These are phyloP conservation scores for Silurus lanzhouensis DNA, from an alignment of 2,797 vertebrate genomes.

Conservation along the genomic window DNA sequence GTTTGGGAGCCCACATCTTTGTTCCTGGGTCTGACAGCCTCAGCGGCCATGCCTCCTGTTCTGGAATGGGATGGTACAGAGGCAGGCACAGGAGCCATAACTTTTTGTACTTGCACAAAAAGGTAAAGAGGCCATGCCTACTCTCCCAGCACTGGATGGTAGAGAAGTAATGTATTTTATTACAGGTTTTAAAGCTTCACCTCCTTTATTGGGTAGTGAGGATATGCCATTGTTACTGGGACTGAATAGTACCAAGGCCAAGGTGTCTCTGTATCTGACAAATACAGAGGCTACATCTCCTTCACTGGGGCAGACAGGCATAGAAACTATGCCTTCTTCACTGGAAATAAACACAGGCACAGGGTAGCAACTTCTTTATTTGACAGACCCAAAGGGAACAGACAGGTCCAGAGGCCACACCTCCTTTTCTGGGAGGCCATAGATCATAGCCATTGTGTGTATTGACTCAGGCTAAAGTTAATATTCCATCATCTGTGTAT, in stretches of 20 bases:
- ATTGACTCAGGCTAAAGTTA: constrained; percentile 53
- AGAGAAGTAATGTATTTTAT: not conserved
- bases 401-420: not conserved
- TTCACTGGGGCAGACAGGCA: not conserved
- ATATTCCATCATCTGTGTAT: constrained; percentile 52
- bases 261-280: not conserved
- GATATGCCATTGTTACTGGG: not conserved
- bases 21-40: no score
- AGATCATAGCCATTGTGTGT: constrained; percentile 12
- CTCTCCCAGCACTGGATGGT: not conserved
- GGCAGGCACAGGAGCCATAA: not conserved
- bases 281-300: not conserved
- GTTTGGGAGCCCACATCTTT: no score
- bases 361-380: not conserved
- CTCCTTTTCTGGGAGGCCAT: not conserved
- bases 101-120: not conserved
- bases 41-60: no score
- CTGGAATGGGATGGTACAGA: no score
- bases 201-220: not conserved
- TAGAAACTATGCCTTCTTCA: not conserved
- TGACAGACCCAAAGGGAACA: not conserved
- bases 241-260: not conserved
- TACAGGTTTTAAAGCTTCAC: not conserved
- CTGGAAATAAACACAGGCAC: not conserved
- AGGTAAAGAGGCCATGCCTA: not conserved